phyloP scores from a whole-genome alignment of 2,888 invertebrate species.

The Ryuthela nishihirai region DNA sequence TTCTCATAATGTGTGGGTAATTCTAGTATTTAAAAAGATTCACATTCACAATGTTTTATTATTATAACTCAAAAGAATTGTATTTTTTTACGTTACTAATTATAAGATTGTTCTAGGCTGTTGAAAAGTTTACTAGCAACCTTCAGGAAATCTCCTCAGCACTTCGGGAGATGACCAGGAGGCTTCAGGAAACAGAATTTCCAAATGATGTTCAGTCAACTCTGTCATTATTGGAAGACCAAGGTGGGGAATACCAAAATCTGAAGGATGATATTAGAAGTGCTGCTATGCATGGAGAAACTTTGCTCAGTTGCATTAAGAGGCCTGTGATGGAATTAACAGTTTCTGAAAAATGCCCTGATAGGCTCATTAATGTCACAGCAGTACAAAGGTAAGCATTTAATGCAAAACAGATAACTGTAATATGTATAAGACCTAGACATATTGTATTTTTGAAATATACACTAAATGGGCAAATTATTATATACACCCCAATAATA shows the following conservation, averaged over 20 bases:
- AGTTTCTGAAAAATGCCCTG: slow-evolving; percentile 46
- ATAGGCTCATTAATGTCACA: slow-evolving; percentile 67
- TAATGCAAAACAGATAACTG: too few relatives aligned
- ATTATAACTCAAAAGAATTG: too few relatives aligned
- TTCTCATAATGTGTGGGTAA: too few relatives aligned
- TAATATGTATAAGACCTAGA: too few relatives aligned
- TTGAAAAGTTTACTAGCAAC: slow-evolving; percentile 89
- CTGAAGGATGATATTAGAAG: slow-evolving; percentile 80
- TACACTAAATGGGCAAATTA: too few relatives aligned
- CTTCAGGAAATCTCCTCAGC: slow-evolving; percentile 85
- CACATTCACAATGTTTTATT: too few relatives aligned
- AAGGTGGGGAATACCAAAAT: slow-evolving; percentile 64
- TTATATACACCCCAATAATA: too few relatives aligned
- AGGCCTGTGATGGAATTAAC: slow-evolving; percentile 47
- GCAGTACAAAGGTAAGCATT: slow-evolving; percentile 76
- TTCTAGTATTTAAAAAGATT: too few relatives aligned
- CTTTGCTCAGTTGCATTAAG: slow-evolving; percentile 63
- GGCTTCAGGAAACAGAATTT: slow-evolving; percentile 84
- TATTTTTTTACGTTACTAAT: too few relatives aligned
- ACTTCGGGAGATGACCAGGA: slow-evolving; percentile 79
- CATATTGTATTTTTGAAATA: too few relatives aligned
- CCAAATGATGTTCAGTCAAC: slow-evolving; percentile 91
- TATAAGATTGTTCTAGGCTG: slow-evolving; percentile 62
- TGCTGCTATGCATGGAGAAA: slow-evolving; percentile 84
- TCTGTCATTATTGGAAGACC: slow-evolving; percentile 76